A percentile compares a stretch with the other conserved stretches of the same genome.
Conservation (phyloP, 2,113 vertebrate species). For the Toxotes chatareus region DNA sequence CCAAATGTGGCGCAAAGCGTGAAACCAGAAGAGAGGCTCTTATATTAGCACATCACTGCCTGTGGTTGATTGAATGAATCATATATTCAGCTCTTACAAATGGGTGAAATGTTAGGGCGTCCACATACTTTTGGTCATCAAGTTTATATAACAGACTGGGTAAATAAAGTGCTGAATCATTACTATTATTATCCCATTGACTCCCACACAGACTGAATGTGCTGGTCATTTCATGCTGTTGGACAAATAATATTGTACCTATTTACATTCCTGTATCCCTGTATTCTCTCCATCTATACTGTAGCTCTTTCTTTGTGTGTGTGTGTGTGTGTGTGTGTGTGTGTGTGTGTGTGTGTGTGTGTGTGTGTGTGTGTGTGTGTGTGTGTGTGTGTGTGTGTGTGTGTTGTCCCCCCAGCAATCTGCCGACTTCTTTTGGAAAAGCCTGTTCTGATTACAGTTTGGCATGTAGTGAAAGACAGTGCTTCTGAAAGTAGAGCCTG, state of each 20-base stretch:
- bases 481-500: slow-evolving; percentile 42
- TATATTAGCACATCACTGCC: not conserved
- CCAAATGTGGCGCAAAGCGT: not conserved
- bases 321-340: too few relatives aligned
- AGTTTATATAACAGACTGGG: not conserved
- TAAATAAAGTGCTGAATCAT: too few relatives aligned
- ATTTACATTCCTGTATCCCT: not conserved
- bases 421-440: slow-evolving; percentile 30
- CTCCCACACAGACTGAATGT: not conserved
- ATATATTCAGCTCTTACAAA: not conserved
- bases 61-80: not conserved
- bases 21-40: not conserved
- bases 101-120: not conserved
- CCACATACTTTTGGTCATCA: not conserved
- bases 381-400: slow-evolving; percentile 3
- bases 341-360: too few relatives aligned
- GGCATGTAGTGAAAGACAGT: slow-evolving; percentile 44
- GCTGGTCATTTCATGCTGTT: not conserved
- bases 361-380: not conserved
- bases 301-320: not conserved
- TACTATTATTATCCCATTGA: not conserved
- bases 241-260: not conserved
- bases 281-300: not conserved
- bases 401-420: not conserved
- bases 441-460: slow-evolving; percentile 55